Evolutionary conservation across 1,140 invertebrate species (phyloP).

Genomic region (Maconellicoccus hirsutus): DNA sequence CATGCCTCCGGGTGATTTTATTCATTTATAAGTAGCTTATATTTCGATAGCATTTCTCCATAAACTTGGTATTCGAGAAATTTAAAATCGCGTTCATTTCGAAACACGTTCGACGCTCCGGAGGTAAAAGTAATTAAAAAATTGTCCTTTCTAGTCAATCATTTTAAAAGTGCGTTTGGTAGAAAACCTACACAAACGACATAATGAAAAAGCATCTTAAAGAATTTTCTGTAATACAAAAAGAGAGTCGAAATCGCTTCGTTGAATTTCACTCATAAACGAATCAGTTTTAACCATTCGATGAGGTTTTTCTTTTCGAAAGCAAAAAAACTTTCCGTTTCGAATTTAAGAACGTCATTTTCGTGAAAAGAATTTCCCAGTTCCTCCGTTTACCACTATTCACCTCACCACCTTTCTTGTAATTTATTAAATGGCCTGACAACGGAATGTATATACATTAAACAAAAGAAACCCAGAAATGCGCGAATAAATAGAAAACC

Average conservation of each 20-base stretch:
- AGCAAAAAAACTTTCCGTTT: background rate
- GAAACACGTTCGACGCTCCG: no score
- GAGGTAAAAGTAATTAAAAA: background rate
- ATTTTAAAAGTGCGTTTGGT: background rate
- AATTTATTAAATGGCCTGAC: constrained; percentile 14
- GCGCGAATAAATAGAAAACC: background rate
- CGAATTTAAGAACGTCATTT: background rate
- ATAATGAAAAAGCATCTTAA: no score
- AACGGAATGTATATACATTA: background rate
- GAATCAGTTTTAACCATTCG: background rate
- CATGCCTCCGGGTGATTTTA: no score
- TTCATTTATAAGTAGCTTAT: no score
- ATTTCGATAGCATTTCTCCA: no score
- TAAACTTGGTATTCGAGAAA: no score
- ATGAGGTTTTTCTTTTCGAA: background rate
- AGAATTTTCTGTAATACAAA: no score
- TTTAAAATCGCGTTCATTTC: no score
- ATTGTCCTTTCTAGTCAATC: background rate
- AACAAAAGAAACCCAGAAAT: background rate
- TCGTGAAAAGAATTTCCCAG: background rate
- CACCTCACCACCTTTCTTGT: background rate
- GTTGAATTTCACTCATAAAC: background rate
- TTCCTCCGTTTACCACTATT: background rate
- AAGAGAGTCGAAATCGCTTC: no score
- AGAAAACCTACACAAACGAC: no score